Percentiles rank a stretch among this genome's conserved stretches.
phyloP scores from a whole-genome alignment of 2,797 vertebrate genomes.

The Gila robusta region DNA sequence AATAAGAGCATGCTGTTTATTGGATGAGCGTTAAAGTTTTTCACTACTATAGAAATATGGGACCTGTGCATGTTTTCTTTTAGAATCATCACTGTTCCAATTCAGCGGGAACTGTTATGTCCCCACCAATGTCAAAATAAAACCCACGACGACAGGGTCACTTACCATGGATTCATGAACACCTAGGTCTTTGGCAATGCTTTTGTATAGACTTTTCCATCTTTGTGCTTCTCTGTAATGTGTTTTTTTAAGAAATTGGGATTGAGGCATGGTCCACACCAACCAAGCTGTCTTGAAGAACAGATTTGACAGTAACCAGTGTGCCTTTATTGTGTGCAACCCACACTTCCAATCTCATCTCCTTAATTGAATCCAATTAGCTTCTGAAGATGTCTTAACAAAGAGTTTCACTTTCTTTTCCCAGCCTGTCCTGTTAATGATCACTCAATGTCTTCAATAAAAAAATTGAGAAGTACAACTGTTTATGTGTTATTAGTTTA shows the following conservation, averaged over 20 bases:
- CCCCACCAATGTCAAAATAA: too few species aligned
- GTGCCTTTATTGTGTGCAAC: background rate
- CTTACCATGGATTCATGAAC: background rate
- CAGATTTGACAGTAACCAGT: background rate
- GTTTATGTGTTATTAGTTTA: background rate
- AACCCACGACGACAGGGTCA: too few species aligned
- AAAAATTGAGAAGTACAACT: too few species aligned
- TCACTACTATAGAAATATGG: too few species aligned
- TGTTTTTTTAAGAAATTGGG: background rate
- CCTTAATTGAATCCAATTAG: background rate
- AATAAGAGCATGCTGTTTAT: too few species aligned
- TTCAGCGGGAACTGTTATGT: too few species aligned
- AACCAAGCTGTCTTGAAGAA: background rate
- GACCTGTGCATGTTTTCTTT: too few species aligned
- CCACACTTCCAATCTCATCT: background rate
- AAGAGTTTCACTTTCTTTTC: background rate
- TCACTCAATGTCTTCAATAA: background rate
- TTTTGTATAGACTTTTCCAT: background rate
- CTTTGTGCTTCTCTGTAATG: background rate
- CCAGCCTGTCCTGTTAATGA: background rate
- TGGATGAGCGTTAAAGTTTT: too few species aligned
- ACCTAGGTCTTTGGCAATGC: background rate
- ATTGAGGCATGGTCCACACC: background rate
- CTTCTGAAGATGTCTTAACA: too few species aligned
- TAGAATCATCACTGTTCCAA: too few species aligned